Evolutionary conservation across 2,113 vertebrate species (phyloP), one percentile per base, ranked within the genome.

Genomic region (Stercorarius parasiticus): DNA sequence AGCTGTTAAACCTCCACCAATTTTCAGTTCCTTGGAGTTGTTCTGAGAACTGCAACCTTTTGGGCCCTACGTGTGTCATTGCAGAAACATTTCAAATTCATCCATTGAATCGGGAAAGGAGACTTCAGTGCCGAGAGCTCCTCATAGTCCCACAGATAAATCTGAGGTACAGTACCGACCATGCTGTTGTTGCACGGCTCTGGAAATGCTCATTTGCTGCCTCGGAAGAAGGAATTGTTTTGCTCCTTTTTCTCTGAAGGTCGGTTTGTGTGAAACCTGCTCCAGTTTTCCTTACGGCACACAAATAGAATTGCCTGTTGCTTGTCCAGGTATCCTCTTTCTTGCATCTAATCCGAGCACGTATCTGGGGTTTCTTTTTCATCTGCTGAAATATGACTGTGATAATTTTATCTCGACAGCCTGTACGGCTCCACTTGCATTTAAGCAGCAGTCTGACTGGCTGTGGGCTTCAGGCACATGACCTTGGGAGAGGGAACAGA

Each of bases 281-380:
- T 86, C 27, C n/a, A 34, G 62, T 84, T 89, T 85, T 95, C 90
- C 52, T 86, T 89, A 61, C 1, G n/a, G 67, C 78, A 42, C 67
- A 36, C 80, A 85, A 90, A 79, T 58, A 84, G 90, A 66, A 56
- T 55, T 61, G 85, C 73, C 66, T 82, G 34, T 93, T 81, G 65
- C 61, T 81, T 91, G 30, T 55, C 80, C 23, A 49, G 27, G 71
- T 84, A 84, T 97, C 90, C 40, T 86, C 1, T 97, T 97, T 96
- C 97, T 79, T 82, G 22, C 49, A 8, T 82, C 90, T 96, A 86
- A 93, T 95, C 69, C 21, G 26, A 89, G 71, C 67, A 4, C 21
- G 3, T 43, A 32, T 96, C 96, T 97, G 74, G 7, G 87, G 91
- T 97, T 97, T 93, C 96, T 92, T 94, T 95, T 93, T 87, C 86